Base-by-base conservation (phyloP, 2,888 invertebrate genomes). In the Limnephilus rhombicus region DNA sequence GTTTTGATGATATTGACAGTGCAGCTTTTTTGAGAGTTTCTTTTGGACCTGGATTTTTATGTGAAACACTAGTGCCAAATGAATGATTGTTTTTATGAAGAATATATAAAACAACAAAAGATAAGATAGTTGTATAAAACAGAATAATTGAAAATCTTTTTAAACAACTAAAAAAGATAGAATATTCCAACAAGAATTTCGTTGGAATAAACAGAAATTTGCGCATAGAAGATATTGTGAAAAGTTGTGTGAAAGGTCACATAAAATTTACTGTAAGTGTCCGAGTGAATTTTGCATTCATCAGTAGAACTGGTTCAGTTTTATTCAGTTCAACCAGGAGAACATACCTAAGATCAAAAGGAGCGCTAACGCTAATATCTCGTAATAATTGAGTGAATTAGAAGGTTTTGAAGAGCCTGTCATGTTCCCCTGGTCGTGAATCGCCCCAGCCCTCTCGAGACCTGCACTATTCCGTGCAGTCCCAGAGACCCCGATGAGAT, bases 401-500 rank as follows among this genome's bases (percentile, higher is more conserved):
- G 53, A 15, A 53, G 53, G 95, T 12, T 41, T 41, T 41, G 41
- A 41, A 41, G 41, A 41, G 41, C 41, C 68, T 11, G 29, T 5
- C 37, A 53, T 89, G 37, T n/a, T 18, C 24, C 37, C 80, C 89
- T 24, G 90, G 37, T 80, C 41, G n/a, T 34, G 41, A 31, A n/a
- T 96, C 94, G 68, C 95, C 68, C 96, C 94, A 95, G 95, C 95
- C 68, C 68, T 68, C 68, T 68, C 68, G 24, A 9, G 68, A n/a
- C 68, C 95, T 96, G 95, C 95, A 94, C 96, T 96, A 95, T 96
- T 96, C 95, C 96, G 97, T 96, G 97, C 97, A 68, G 95, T 96
- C 97, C 96, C 83, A 18, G 31, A 83, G 97, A 97, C 96, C 96
- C 96, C 96, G 97, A 97, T 97, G 97, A 97, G 97, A 97, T 97